Evolutionary conservation across 2,888 invertebrate genomes (phyloP), one percentile per base, ranked within the genome.

Genomic region (Drosophila phalerata): DNA sequence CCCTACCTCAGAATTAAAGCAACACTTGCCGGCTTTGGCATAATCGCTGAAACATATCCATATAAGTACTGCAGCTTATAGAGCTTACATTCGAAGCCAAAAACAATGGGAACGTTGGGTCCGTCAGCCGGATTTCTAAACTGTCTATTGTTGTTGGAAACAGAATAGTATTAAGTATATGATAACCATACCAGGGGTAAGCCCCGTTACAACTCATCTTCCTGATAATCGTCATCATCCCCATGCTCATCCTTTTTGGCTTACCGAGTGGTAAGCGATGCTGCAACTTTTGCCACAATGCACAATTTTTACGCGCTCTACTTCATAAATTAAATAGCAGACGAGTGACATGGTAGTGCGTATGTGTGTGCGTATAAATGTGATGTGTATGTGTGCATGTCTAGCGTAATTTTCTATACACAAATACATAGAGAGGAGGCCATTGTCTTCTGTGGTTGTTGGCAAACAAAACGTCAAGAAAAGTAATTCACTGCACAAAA

Each of bases 271-370:
- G 56, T 57, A 52, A 55, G 64, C 77, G 58, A 60, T 60, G 72
- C 77, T 76, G 78, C 75, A 80, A 73, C 61, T 73, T 73, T 77
- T 82, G 85, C 83, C 75, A 83, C 81, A 81, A 85, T 86, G 90
- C 89, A 84, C 87, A 90, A 88, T 81, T 88, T 85, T 87, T 89
- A 87, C 81, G 83, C 86, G 90, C 91, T 91, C 91, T 90, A 91
- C 85, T 91, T 87, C 91, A 89, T 85, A 87, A 82, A 81, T 87
- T 91, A 90, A 90, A 90, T 88, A 84, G 79, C 78, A 86, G 74
- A 49, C 78, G 70, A 70, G 68, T 77, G 74, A 83, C 75, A 83
- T 72, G 78, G 48, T 61, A 61, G 15, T 58, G 30, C 57, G 28
- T 51, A 11, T 60, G 22, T 42, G 17, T 40, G 37, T 45, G 42